Evolutionary conservation across 2,797 vertebrate genomes (phyloP), one percentile per base, ranked within the genome.

Genomic region (Enteromius radiatus): DNA sequence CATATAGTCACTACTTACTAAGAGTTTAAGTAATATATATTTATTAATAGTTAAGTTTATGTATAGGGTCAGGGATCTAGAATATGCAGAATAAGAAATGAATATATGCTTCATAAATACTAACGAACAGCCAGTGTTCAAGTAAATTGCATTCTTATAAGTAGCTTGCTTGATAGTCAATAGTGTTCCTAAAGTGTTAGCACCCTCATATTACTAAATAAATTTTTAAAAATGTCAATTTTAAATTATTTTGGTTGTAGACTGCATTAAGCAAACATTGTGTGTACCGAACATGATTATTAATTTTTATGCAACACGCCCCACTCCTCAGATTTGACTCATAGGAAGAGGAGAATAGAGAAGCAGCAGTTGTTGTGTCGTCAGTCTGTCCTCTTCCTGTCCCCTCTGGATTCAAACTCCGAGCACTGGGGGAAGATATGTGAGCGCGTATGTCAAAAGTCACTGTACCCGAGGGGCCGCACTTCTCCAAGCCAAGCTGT

Each of bases 381-480:
- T 69, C 74, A 78, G 89, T 89, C 76, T 85, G 75, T 79, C 79
- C 85, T 88, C 88, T 85, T 76, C 88, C 81, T 90, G 85, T 63
- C 43, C 68, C 79, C 67, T 26, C 23, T 85, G 83, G 54, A 23
- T 74, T 88, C 79, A 86, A 45, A 86, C 65, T 85, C 76, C 47
- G 52, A 49, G 74, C 85, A 65, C 33, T 74, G 77, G 84, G 88
- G 71, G 84, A 87, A 90, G 89, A 92, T 92, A 91, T 90, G 91
- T 88, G 87, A 89, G 88, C 14, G 73, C 85, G 86, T 82, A 78
- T 92, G 91, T 94, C 92, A 93, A 90, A 92, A 92, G 92, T 92
- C 92, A 90, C 83, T 43, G 81, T 85, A 86, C 73, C 90, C 89
- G 9, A 82, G 87, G 85, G 90, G 65, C 71, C 86, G 19, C 33